phyloP scores from a whole-genome alignment of 2,797 vertebrate genomes.

The Centroberyx gerrardi region DNA sequence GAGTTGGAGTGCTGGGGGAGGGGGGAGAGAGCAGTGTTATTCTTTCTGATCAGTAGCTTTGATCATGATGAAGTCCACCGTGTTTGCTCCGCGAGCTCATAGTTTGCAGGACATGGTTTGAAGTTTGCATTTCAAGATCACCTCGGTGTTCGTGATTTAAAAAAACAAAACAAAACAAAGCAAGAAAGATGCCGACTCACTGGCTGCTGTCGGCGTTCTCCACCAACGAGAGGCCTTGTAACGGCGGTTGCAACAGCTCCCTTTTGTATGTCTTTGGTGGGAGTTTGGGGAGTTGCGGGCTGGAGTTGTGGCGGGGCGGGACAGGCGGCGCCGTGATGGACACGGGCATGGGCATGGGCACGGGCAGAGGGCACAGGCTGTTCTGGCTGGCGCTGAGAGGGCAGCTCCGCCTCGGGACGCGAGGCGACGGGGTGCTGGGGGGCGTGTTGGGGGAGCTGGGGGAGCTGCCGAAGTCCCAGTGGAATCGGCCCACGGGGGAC shows the following conservation, averaged over 20 bases:
- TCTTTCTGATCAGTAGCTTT: slow-evolving; percentile 77
- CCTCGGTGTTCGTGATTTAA: slow-evolving; percentile 14
- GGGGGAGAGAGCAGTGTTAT: slow-evolving; percentile 46
- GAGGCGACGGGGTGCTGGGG: slow-evolving; percentile 89
- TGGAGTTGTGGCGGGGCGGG: slow-evolving; percentile 94
- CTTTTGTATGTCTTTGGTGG: slow-evolving; percentile 99
- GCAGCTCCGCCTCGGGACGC: slow-evolving; percentile 89
- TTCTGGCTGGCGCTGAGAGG: slow-evolving; percentile 88
- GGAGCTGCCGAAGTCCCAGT: slow-evolving; percentile 91
- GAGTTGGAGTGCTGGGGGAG: slow-evolving; percentile 33
- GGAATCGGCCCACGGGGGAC: slow-evolving; percentile 90
- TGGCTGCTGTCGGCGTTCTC: slow-evolving; percentile 94
- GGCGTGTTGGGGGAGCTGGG: slow-evolving; percentile 90
- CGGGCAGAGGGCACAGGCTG: slow-evolving; percentile 83
- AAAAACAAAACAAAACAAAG: neutral
- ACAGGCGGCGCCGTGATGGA: slow-evolving; percentile 90
- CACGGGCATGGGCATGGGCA: slow-evolving; percentile 63
- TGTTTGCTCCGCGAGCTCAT: slow-evolving; percentile 28
- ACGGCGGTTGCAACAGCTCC: slow-evolving; percentile 89
- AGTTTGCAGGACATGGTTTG: slow-evolving; percentile 52
- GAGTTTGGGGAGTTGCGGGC: slow-evolving; percentile 94
- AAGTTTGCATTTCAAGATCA: slow-evolving; percentile 53
- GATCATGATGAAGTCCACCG: slow-evolving; percentile 44
- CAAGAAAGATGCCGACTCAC: slow-evolving; percentile 77
- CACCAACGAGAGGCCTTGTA: slow-evolving; percentile 92